Evolutionary conservation across 2,888 invertebrate genomes (phyloP).

Genomic region (Cephalotes varians): DNA sequence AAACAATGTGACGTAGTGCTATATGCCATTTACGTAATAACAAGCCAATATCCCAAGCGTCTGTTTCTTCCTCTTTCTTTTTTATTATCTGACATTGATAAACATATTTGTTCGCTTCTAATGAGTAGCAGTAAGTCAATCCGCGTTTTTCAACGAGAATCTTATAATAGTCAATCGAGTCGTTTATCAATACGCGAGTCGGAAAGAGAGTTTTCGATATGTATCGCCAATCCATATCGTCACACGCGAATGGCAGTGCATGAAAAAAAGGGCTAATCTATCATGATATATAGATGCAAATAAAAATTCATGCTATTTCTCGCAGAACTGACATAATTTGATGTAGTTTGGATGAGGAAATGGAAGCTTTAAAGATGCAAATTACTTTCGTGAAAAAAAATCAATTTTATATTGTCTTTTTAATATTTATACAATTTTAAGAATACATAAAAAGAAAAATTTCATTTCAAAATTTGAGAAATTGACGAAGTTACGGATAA

Average conservation of each 20-base stretch:
- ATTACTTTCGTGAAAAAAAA: too few species aligned
- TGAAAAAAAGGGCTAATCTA: not conserved
- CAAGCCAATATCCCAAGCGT: not conserved
- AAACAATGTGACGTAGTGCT: not conserved
- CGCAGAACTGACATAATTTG: not conserved
- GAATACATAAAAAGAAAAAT: too few species aligned
- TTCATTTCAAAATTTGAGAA: too few species aligned
- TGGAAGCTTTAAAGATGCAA: not conserved
- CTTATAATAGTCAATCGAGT: not conserved
- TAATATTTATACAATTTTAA: too few species aligned
- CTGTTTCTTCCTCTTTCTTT: not conserved
- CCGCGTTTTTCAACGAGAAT: not conserved
- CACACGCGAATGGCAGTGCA: too few species aligned
- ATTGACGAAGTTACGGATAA: too few species aligned
- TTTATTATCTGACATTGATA: not conserved
- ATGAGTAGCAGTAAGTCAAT: too few species aligned
- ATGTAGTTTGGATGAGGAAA: not conserved
- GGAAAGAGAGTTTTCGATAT: too few species aligned
- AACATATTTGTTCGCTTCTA: constrained; percentile 5
- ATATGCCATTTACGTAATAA: not conserved
- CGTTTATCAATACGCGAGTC: not conserved
- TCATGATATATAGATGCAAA: not conserved
- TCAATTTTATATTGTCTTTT: too few species aligned
- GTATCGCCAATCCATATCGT: not conserved
- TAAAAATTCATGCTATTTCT: not conserved